These are phyloP conservation scores for Triplophysa siluroides DNA, from an alignment of 2,113 vertebrate genomes.

Conservation along the genomic window DNA sequence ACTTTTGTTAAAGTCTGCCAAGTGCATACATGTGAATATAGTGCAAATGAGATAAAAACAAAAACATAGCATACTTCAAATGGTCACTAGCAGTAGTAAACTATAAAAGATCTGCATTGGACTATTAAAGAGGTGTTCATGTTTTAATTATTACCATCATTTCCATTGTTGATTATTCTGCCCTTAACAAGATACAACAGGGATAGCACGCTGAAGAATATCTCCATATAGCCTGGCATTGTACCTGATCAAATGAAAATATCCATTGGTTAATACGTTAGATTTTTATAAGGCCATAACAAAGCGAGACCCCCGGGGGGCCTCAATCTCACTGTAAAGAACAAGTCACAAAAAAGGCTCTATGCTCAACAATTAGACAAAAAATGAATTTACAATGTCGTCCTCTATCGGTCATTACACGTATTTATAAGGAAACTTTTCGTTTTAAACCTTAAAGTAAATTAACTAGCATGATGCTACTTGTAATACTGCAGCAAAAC, in stretches of 20 bases:
- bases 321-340: not conserved
- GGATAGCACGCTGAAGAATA: constrained; percentile 52
- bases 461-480: not conserved
- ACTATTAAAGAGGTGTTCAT: not conserved
- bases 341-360: not conserved
- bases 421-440: not conserved
- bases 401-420: constrained; percentile 22
- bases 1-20: too few species aligned
- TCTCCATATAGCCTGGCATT: constrained; percentile 46
- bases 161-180: constrained; percentile 45
- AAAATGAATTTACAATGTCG: constrained; percentile 19
- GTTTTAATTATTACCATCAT: constrained; percentile 54
- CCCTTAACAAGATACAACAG: constrained; percentile 58
- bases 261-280: not conserved
- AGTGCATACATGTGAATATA: too few species aligned
- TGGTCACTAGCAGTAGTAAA: not conserved
- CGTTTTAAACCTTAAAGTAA: not conserved
- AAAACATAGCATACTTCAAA: not conserved
- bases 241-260: constrained; percentile 1
- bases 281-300: not conserved
- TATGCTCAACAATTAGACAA: too few species aligned
- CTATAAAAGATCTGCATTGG: not conserved
- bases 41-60: not conserved
- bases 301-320: too few species aligned
- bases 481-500: not conserved